Conservation (phyloP, 2,113 vertebrate species). For the Fulica atra region DNA sequence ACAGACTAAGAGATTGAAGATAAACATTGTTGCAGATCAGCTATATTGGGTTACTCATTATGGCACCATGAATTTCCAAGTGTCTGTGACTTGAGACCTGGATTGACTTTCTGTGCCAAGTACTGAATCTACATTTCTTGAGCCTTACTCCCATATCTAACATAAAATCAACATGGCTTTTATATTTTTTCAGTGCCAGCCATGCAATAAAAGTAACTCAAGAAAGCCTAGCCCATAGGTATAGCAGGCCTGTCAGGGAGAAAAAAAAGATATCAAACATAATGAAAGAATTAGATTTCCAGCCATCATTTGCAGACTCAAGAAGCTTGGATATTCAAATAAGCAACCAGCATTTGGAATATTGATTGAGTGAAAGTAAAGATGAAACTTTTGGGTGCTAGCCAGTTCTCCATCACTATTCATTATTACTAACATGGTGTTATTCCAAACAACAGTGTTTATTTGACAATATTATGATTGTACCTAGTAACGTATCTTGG, state of each 20-base stretch:
- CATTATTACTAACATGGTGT: neutral
- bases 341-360: neutral
- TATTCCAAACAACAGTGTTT: neutral
- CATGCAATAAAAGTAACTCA: neutral
- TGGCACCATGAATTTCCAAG: neutral
- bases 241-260: rapidly evolving
- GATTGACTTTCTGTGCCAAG: neutral
- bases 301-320: neutral
- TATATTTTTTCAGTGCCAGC: neutral
- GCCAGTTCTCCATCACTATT: neutral
- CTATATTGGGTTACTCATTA: conserved; percentile 34
- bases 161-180: neutral
- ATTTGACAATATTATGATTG: neutral
- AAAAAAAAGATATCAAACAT: rapidly evolving
- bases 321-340: neutral
- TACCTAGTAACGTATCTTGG: neutral
- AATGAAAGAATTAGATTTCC: neutral
- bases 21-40: neutral
- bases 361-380: neutral
- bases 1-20: conserved; percentile 43
- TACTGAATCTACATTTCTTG: neutral
- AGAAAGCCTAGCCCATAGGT: neutral
- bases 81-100: neutral
- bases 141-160: neutral
- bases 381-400: neutral